phyloP scores from a whole-genome alignment of 2,113 vertebrate species.

The Megatriorchis doriae region DNA sequence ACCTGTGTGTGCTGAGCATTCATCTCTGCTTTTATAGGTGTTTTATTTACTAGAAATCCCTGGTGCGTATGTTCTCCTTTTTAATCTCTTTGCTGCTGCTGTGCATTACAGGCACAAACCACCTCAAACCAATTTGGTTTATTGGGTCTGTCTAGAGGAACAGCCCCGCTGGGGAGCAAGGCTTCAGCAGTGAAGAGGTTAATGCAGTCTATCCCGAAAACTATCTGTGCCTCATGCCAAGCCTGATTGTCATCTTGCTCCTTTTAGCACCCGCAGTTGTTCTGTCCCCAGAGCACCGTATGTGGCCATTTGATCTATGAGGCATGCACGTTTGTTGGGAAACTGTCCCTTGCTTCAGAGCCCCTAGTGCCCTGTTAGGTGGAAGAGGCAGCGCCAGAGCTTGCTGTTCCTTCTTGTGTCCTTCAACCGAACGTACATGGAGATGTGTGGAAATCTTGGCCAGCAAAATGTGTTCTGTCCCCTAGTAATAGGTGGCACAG shows the following conservation, averaged over 20 bases:
- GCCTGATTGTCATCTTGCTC: not conserved
- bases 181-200: not conserved
- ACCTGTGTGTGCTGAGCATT: fast-evolving
- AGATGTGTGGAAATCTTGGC: not conserved
- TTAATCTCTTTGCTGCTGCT: not conserved
- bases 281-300: not conserved
- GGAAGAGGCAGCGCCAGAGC: not conserved
- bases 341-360: not conserved
- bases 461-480: fast-evolving
- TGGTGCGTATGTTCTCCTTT: not conserved
- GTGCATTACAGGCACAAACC: not conserved
- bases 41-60: not conserved
- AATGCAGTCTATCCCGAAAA: not conserved
- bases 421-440: fast-evolving
- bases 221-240: not conserved
- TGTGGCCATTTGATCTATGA: not conserved
- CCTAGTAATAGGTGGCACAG: not conserved
- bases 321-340: not conserved
- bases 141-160: not conserved
- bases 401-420: not conserved
- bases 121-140: not conserved
- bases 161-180: not conserved
- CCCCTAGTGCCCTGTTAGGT: not conserved
- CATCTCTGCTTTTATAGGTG: not conserved
- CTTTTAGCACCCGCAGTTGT: not conserved